Percentiles rank a stretch among this genome's conserved stretches.
Evolutionary conservation across 1,140 invertebrate genomes (phyloP).

Genomic region (Parapsyche elsis): DNA sequence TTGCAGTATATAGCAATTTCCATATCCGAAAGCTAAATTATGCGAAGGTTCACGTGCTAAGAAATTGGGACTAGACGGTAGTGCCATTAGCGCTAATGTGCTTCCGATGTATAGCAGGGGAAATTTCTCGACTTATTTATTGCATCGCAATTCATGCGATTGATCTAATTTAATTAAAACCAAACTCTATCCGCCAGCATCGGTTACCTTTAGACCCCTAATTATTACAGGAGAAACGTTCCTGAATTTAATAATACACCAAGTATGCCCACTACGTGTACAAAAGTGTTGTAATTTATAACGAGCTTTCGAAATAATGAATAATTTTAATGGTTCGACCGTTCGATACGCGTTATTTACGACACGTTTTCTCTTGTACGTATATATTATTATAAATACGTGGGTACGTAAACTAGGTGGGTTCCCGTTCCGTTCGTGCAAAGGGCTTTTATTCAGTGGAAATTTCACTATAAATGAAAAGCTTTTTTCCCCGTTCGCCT

Average conservation of each 20-base stretch:
- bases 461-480: not conserved
- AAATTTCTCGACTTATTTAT: not conserved
- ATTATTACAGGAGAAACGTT: too few species aligned
- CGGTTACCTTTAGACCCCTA: too few species aligned
- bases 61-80: not conserved
- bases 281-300: not conserved
- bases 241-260: too few species aligned
- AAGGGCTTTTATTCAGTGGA: not conserved
- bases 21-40: conserved; percentile 1
- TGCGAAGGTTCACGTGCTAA: conserved; percentile 1
- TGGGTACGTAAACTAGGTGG: not conserved
- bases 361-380: not conserved
- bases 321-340: conserved; percentile 18
- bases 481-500: not conserved
- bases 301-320: not conserved
- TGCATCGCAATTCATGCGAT: conserved; percentile 39
- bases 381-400: not conserved
- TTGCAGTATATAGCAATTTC: too few species aligned
- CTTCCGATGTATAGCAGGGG: conserved; percentile 33
- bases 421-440: not conserved
- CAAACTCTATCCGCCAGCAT: not conserved
- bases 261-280: too few species aligned
- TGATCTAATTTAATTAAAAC: conserved; percentile 45
- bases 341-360: not conserved
- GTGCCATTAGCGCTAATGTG: conserved; percentile 42